These are phyloP conservation scores for Gasterosteus aculeatus DNA, from an alignment of 2,113 vertebrate genomes.

Conservation along the genomic window DNA sequence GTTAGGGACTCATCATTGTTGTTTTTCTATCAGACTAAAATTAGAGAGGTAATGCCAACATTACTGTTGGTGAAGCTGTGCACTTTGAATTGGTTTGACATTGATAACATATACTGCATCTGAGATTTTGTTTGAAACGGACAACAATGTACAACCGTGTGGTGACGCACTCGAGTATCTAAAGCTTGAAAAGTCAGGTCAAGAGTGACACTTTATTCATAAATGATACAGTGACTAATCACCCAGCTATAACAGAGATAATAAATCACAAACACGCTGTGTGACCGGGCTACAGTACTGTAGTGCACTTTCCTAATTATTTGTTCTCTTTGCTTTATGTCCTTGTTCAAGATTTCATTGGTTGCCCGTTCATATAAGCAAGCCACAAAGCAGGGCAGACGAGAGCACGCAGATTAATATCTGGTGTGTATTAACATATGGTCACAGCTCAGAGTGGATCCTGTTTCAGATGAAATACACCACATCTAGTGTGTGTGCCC, in stretches of 20 bases:
- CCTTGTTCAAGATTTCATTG: slow-evolving; percentile 3
- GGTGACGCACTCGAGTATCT: background rate
- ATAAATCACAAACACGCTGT: background rate
- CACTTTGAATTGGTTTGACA: slow-evolving; percentile 5
- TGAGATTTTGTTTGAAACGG: background rate
- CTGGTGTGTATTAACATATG: slow-evolving; percentile 60
- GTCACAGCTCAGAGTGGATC: slow-evolving; percentile 61
- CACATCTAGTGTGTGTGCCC: slow-evolving; percentile 26
- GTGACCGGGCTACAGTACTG: background rate
- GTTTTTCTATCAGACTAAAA: background rate
- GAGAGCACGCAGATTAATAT: slow-evolving; percentile 60
- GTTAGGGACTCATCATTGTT: slow-evolving; percentile 10
- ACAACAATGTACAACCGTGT: background rate
- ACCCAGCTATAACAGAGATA: background rate
- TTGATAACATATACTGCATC: slow-evolving; percentile 6
- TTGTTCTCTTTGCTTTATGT: slow-evolving; percentile 13
- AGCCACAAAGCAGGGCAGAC: slow-evolving; percentile 38
- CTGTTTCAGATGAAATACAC: slow-evolving; percentile 49
- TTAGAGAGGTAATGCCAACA: background rate
- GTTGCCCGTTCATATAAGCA: slow-evolving; percentile 30
- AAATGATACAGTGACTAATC: background rate
- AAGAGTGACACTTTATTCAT: background rate
- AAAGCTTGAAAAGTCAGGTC: background rate
- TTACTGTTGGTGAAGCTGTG: background rate
- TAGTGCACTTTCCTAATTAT: slow-evolving; percentile 10